These are phyloP conservation scores for Pao palembangensis DNA, from an alignment of 2,113 vertebrate species.

Conservation along the genomic window DNA sequence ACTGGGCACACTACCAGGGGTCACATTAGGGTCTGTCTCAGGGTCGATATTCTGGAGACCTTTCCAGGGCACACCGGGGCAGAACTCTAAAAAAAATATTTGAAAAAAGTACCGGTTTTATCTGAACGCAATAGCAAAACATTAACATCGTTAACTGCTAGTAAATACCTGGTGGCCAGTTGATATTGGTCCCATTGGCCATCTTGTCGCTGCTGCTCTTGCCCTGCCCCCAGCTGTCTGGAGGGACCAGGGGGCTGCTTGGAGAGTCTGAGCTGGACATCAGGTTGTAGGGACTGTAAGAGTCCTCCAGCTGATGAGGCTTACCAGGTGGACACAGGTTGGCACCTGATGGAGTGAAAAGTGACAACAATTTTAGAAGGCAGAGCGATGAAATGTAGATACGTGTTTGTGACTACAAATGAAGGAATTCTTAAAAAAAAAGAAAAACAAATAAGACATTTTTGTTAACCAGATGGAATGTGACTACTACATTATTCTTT, in stretches of 20 bases:
- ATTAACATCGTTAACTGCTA: background rate
- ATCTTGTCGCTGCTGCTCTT: constrained; percentile 91
- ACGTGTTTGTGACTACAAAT: background rate
- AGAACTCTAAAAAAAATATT: constrained; percentile 80
- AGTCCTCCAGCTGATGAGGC: constrained; percentile 85
- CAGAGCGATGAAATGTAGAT: background rate
- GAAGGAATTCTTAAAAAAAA: too few relatives aligned
- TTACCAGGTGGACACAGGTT: constrained; percentile 88
- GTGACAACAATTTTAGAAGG: background rate
- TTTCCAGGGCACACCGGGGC: constrained; percentile 97
- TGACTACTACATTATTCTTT: too few relatives aligned
- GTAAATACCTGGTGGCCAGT: constrained; percentile 92
- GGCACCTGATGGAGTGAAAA: constrained; percentile 73
- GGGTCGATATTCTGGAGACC: constrained; percentile 95
- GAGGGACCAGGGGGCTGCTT: constrained; percentile 84
- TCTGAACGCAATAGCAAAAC: background rate
- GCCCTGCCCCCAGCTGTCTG: constrained; percentile 93
- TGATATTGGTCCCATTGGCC: constrained; percentile 93
- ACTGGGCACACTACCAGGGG: constrained; percentile 91
- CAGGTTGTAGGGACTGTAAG: constrained; percentile 87
- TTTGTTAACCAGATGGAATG: too few relatives aligned
- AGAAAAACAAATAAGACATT: too few relatives aligned
- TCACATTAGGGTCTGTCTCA: constrained; percentile 91
- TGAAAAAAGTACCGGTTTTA: background rate
- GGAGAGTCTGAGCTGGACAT: constrained; percentile 87